Evolutionary conservation across 1,140 invertebrate genomes (phyloP), one percentile per base, ranked within the genome.

Genomic region (Neotoxoptera formosana): DNA sequence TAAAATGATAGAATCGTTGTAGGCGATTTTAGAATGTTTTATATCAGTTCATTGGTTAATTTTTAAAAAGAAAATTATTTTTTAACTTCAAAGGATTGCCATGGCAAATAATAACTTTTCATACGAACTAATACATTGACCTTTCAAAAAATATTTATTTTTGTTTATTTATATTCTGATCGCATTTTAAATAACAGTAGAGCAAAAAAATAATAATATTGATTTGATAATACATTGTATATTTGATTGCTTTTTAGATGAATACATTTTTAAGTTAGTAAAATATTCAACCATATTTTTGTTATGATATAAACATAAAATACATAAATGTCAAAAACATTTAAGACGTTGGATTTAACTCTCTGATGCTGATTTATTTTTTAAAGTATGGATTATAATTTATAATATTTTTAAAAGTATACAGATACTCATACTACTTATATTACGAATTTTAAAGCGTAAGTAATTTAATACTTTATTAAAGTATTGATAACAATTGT

Each of bases 1-100:
- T 45, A 45, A 84, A 25, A 41, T 86, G 36, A 25, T 86, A 76
- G 60, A 76, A 76, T 34, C 14, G n/a, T n/a, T 76, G n/a, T 34
- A 76, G 60, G 60, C 60, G 60, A 76, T n/a, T 76, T 76, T 76
- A 14, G n/a, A 76, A 76, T 76, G 60, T 76, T 76, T n/a, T 76
- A 76, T 67, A 67, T 14, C 60, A 67, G 60, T 67, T 67, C 60
- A 67, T 76, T 11, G n/a, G 60, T 34, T 76, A n/a, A n/a, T 76
- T 76, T 76, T 76, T 76, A 34, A 17, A 76, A 76, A 76, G 6
- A n/a, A 76, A 76, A 76, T n/a, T 76, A 76, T 76, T 76, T n/a
- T 17, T 76, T 20, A n/a, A 76, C 60, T 76, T 76, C 60, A 76
- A 76, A 76, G 60, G 60, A 14, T 76, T n/a, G 11, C 30, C 11